Evolutionary conservation across 2,888 invertebrate genomes (phyloP).

Genomic region (Stegana nigrithorax): DNA sequence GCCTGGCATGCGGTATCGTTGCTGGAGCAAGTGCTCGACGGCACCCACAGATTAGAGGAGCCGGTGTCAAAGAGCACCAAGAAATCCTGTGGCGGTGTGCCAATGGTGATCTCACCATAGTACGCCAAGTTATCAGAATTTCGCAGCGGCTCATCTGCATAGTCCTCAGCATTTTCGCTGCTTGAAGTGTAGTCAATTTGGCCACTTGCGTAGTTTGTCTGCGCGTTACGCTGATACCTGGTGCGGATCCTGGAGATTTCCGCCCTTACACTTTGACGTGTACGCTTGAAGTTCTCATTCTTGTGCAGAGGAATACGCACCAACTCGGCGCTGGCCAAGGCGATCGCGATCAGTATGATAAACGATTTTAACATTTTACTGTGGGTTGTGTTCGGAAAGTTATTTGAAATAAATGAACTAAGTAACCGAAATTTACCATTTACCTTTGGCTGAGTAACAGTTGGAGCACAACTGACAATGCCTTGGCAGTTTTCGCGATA

Average conservation of each 20-base stretch:
- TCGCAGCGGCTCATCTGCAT: slow-evolving; percentile 70
- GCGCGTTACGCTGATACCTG: neutral
- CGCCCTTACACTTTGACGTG: neutral
- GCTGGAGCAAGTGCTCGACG: slow-evolving; percentile 92
- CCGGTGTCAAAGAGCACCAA: slow-evolving; percentile 98
- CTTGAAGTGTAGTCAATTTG: neutral
- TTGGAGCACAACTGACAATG: no score
- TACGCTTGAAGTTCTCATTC: neutral
- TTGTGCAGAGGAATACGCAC: neutral
- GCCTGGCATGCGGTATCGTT: slow-evolving; percentile 71
- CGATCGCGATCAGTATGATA: no score
- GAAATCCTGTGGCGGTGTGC: slow-evolving; percentile 90
- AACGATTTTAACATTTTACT: no score
- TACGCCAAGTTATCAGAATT: slow-evolving; percentile 96
- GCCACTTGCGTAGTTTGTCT: neutral
- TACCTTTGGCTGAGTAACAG: no score
- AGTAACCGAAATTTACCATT: no score
- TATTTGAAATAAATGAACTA: no score
- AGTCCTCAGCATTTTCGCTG: neutral
- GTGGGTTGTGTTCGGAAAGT: no score
- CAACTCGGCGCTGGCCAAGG: neutral
- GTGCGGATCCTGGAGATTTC: neutral
- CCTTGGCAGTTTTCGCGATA: no score
- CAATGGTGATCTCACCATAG: slow-evolving; percentile 92
- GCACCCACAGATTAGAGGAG: slow-evolving; percentile 98